Evolutionary conservation across 2,888 invertebrate species (phyloP), one percentile per base, ranked within the genome.

Genomic region (Alviniconcha strummeri): DNA sequence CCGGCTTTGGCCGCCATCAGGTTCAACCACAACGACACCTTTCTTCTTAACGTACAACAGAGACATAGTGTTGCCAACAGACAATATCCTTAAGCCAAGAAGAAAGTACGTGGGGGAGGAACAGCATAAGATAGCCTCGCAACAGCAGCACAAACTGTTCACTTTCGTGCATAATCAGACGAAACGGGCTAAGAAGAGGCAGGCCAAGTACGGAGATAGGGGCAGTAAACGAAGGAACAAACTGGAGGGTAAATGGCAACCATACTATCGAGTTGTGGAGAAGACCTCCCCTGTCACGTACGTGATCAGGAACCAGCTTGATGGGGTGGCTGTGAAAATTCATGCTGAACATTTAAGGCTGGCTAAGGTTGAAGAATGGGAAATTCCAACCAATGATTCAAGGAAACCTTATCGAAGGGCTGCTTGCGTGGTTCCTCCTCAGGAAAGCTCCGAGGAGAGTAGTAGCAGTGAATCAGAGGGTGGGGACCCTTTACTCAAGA

Each of bases 261-360:
- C 84, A 4, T 86, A 81, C 75, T 85, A 81, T 54, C 64, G 85
- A 6, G 78, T 85, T n/a, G 81, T 82, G 36, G 79, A 86, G 36
- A 80, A 82, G 15, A 84, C 71, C 36, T 55, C 80, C 19, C 85
- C 80, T 15, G 83, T 85, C n/a, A 77, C 82, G 4, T 83, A 77
- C 72, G 17, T 57, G 17, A 72, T 80, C 6, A 56, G 71, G 55
- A 80, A 80, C 55, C 83, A 80, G 52, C 15, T 83, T 1, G 72
- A 79, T 57, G 67, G 80, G 6, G 19, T 11, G 11, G 52, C 64
- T n/a, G n/a, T n/a, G n/a, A n/a, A n/a, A n/a, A n/a, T n/a, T n/a
- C n/a, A n/a, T n/a, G n/a, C n/a, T n/a, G n/a, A n/a, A n/a, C n/a
- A n/a, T n/a, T n/a, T n/a, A n/a, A n/a, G n/a, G n/a, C n/a, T n/a